Evolutionary conservation across 2,113 vertebrate genomes (phyloP), one percentile per base, ranked within the genome.

Genomic region (Fulica atra): DNA sequence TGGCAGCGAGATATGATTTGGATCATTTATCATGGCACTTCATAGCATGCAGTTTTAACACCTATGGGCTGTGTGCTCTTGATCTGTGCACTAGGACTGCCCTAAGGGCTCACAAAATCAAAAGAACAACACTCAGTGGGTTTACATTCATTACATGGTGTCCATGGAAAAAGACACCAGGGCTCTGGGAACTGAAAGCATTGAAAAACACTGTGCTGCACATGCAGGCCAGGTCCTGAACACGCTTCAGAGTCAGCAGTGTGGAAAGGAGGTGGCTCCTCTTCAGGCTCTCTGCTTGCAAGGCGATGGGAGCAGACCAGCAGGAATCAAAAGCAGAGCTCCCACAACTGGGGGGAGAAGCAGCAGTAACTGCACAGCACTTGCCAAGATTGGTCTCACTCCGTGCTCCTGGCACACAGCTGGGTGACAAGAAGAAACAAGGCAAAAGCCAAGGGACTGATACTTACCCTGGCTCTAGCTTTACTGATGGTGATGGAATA

Each of bases 391-490:
- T 1, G 5, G 61, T 16, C 72, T 83, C 11, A 1, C 60, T 38
- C 70, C 0, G 42, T 83, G 94, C 87, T 73, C 86, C 20, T 0
- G 0, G 89, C 77, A 73, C 83, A 16, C 1, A 1, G 18, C 81
- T 59, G 1, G 21, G 92, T 90, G 88, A 66, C 17, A n/a, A 80
- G 74, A 79, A 89, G 69, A 35, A 77, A 86, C 65, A 86, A 38
- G 0, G 3, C 90, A 74, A 56, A 46, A 50, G 60, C 92, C 88
- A 88, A 60, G 93, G 80, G 85, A 88, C 71, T 77, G 60, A 68
- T 95, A 96, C 95, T 95, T 94, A 96, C 94, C 92, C 66, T 8
- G 31, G 86, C 88, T 90, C 92, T 93, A 90, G 79, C 81, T 94
- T 79, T 94, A 94, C 42, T 92, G 82, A 6, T 60, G 88, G 28